phyloP scores from a whole-genome alignment of 2,113 vertebrate genomes.

The Tinamus guttatus region DNA sequence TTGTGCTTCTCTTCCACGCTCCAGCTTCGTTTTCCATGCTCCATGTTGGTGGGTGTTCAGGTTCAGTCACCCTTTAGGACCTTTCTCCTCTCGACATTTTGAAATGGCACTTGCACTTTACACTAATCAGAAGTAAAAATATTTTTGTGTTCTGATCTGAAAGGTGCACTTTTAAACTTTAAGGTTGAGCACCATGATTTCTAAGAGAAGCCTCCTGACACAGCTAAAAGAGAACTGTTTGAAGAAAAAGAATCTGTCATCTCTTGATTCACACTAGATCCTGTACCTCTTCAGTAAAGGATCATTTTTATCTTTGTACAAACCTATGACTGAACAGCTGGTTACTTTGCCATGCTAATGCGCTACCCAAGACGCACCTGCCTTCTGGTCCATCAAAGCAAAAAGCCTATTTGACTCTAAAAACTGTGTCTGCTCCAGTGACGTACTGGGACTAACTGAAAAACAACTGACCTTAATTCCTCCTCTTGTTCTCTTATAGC shows the following conservation, averaged over 20 bases:
- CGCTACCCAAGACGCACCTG: not conserved
- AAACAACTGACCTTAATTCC: accelerated
- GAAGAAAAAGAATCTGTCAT: not conserved
- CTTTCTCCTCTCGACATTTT: not conserved
- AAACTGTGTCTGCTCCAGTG: accelerated
- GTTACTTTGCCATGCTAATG: not conserved
- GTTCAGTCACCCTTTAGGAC: not conserved
- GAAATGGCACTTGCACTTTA: not conserved
- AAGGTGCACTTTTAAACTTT: not conserved
- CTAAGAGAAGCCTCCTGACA: not conserved
- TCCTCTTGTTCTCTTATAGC: not conserved
- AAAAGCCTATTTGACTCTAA: accelerated
- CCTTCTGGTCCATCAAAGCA: not conserved
- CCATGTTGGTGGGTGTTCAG: not conserved
- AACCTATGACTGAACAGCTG: not conserved
- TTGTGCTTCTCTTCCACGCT: not conserved
- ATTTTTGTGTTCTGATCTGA: not conserved
- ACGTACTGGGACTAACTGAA: not conserved
- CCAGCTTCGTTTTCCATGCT: not conserved
- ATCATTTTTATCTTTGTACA: not conserved
- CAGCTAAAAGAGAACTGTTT: not conserved
- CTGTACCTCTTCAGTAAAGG: not conserved
- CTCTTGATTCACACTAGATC: not conserved
- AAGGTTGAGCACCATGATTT: not conserved
- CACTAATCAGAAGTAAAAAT: not conserved